phyloP scores from a whole-genome alignment of 2,113 vertebrate genomes.

The Eurypyga helias region DNA sequence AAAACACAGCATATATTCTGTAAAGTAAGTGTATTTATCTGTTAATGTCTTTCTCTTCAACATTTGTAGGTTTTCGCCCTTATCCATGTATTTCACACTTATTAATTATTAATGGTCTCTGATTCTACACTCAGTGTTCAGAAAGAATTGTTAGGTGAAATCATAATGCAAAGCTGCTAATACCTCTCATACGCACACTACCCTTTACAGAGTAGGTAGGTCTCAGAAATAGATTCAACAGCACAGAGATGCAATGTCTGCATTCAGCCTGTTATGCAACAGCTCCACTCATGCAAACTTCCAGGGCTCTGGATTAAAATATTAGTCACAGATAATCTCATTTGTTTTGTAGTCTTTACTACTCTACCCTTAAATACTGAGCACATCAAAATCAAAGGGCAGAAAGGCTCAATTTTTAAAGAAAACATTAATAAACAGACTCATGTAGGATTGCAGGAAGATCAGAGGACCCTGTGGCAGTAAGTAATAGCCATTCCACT shows the following conservation, averaged over 20 bases:
- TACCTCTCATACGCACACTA: background rate
- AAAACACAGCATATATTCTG: background rate
- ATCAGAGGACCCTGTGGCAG: constrained; percentile 13
- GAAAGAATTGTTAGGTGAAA: background rate
- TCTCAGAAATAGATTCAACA: background rate
- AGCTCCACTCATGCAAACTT: background rate
- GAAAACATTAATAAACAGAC: constrained; percentile 13
- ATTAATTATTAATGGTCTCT: background rate
- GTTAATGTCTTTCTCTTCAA: background rate
- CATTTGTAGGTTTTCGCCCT: background rate
- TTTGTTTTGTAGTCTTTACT: background rate
- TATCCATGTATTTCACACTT: background rate
- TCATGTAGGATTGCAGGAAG: background rate
- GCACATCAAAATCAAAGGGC: background rate
- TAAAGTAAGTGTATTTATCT: background rate
- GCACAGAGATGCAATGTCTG: background rate
- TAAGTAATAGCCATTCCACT: constrained; percentile 6
- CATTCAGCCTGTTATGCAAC: background rate
- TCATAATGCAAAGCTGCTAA: background rate
- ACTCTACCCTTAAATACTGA: background rate
- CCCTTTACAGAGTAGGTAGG: background rate
- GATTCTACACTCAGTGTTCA: background rate
- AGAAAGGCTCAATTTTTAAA: background rate
- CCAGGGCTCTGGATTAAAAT: background rate
- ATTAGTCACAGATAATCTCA: background rate